Evolutionary conservation across 2,888 invertebrate genomes (phyloP), one percentile per base, ranked within the genome.

Genomic region (Dendrolimus pini): DNA sequence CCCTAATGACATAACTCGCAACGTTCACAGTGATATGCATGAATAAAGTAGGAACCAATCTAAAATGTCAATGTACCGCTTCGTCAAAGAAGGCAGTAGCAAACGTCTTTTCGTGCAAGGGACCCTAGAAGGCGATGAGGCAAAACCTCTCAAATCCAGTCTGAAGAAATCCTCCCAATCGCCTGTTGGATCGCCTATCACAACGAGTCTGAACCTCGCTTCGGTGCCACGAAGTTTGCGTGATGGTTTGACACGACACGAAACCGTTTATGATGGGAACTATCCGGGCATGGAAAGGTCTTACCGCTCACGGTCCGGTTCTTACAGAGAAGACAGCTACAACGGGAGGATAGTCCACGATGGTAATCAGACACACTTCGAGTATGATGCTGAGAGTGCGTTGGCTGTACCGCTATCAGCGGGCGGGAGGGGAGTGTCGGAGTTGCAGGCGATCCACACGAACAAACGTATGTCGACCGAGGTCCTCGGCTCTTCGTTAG

Each of bases 381-480:
- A 91, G 68, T 91, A 89, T 62, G 89, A 89, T 65, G 84, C 85
- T 55, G 87, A 85, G 61, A 83, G 84, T 61, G 85, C 89, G 53
- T 65, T 88, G 61, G 89, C 84, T 61, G 85, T 89, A 60, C 91
- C 89, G 53, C 75, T 80, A 55, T 87, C 85, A 58, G 87, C 87
- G 61, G 87, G 88, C 56, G 87, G 86, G 41, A 77, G 78, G 63
- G 87, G 89, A 62, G 80, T 91, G 62, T 89, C 90, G 88, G 93
- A 82, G 74, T 91, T 96, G 74, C 95, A 95, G 84, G 95, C 95
- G 78, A 93, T 96, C 80, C 94, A 95, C 74, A 96, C 96, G 72
- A 95, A 95, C 82, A 95, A 96, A 77, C 93, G 94, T 69, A 88
- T 96, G 77, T 95, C 96, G 77, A 96, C 96, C 72, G 96, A 96